Conservation (phyloP, 2,888 invertebrate genomes). For the Charanyca ferruginea region DNA sequence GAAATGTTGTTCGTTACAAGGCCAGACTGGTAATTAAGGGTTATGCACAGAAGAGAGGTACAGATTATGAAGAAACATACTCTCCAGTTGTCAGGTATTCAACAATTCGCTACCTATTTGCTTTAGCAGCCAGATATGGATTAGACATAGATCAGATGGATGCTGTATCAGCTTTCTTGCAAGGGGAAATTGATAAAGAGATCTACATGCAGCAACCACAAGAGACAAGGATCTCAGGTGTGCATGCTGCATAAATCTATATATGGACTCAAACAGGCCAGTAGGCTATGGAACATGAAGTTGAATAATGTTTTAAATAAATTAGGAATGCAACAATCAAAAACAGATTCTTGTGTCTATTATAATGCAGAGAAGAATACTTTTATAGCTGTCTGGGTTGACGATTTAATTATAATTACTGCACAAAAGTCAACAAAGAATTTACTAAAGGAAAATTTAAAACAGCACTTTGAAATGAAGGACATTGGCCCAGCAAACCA, state of each 20-base stretch:
- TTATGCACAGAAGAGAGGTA: no score
- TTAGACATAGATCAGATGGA: conserved; percentile 35
- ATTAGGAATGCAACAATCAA: conserved; percentile 32
- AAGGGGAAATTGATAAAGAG: conserved; percentile 59
- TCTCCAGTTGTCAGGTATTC: no score
- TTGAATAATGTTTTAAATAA: conserved; percentile 25
- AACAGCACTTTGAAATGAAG: conserved; percentile 23
- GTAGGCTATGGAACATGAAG: no score
- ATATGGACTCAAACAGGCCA: conserved; percentile 34
- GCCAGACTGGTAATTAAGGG: no score
- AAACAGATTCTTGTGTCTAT: conserved; percentile 7
- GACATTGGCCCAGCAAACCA: conserved; percentile 18
- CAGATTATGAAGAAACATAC: no score
- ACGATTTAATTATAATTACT: conserved; percentile 45
- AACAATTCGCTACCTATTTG: no score
- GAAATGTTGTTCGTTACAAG: no score
- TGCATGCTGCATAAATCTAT: conserved; percentile 54
- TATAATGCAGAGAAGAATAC: conserved; percentile 14
- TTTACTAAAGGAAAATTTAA: no score
- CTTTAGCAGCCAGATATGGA: no score
- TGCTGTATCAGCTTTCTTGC: conserved; percentile 56
- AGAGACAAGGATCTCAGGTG: conserved; percentile 42
- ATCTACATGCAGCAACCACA: conserved; percentile 61
- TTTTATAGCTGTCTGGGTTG: conserved; percentile 50
- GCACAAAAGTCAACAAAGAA: no score